Evolutionary conservation across 1,140 invertebrate genomes (phyloP).

Genomic region (Sminthurinus signatus): DNA sequence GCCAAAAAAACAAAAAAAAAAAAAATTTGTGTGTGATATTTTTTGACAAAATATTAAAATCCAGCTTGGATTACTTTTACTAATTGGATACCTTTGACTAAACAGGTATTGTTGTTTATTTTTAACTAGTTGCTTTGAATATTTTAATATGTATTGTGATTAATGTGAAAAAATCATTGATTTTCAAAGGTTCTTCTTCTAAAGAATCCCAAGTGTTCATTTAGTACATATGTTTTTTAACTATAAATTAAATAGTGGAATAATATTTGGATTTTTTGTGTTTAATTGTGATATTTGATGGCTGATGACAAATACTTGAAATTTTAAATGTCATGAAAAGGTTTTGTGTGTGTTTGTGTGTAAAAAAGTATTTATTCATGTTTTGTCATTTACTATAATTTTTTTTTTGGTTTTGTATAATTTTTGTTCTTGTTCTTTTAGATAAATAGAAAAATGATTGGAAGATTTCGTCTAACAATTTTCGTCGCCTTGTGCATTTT

Average conservation of each 20-base stretch:
- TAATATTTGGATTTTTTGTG: no score
- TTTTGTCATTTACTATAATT: background rate
- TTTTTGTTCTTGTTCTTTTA: background rate
- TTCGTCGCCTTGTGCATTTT: slow-evolving; percentile 26
- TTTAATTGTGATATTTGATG: background rate
- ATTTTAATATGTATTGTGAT: no score
- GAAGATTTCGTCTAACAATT: slow-evolving; percentile 24
- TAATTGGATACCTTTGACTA: no score
- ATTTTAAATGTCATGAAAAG: background rate
- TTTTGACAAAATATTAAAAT: background rate
- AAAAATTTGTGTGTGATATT: background rate
- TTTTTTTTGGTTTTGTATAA: background rate
- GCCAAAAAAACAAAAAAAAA: background rate
- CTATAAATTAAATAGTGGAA: no score
- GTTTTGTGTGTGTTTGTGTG: background rate
- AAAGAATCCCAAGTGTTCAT: no score
- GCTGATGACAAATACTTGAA: background rate
- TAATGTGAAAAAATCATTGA: no score
- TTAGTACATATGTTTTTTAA: no score
- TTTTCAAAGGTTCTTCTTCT: no score
- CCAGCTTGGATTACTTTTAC: no score
- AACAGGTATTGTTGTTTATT: no score
- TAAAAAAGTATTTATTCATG: background rate
- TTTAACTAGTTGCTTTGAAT: no score
- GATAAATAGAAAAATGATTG: slow-evolving; percentile 26